Conservation (phyloP, 2,113 vertebrate genomes). For the Engraulis encrasicolus region DNA sequence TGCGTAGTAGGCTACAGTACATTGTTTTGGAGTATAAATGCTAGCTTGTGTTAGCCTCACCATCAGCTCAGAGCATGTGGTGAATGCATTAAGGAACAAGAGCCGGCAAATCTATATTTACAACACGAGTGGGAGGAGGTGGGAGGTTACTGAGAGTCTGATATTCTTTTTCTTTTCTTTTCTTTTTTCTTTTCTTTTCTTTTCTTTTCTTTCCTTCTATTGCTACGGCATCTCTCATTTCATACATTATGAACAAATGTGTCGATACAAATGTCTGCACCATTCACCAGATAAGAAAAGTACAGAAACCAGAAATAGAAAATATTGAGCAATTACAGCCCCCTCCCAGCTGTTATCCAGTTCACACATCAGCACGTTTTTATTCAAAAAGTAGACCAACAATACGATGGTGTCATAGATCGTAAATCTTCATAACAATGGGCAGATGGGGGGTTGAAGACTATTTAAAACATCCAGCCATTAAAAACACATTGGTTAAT, state of each 20-base stretch:
- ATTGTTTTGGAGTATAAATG: conserved; percentile 67
- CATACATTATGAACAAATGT: not conserved
- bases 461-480: not conserved
- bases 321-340: not conserved
- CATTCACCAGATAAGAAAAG: not conserved
- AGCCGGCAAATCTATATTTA: conserved; percentile 61
- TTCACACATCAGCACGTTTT: not conserved
- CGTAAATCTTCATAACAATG: not conserved
- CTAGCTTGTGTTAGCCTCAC: conserved; percentile 43
- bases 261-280: not conserved
- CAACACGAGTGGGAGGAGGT: conserved; percentile 51
- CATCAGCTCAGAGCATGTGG: not conserved
- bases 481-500: not conserved
- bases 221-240: not conserved
- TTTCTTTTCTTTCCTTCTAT: not conserved
- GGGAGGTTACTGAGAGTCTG: not conserved
- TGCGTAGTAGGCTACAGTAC: conserved; percentile 58
- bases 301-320: not conserved
- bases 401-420: not conserved
- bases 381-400: not conserved
- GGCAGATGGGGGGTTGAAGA: not conserved
- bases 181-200: not conserved
- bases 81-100: conserved; percentile 17
- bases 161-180: not conserved
- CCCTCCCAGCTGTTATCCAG: not conserved